Percentiles rank a stretch among this genome's conserved stretches.
Conservation (phyloP, 2,113 vertebrate species). For the Serinus canaria region DNA sequence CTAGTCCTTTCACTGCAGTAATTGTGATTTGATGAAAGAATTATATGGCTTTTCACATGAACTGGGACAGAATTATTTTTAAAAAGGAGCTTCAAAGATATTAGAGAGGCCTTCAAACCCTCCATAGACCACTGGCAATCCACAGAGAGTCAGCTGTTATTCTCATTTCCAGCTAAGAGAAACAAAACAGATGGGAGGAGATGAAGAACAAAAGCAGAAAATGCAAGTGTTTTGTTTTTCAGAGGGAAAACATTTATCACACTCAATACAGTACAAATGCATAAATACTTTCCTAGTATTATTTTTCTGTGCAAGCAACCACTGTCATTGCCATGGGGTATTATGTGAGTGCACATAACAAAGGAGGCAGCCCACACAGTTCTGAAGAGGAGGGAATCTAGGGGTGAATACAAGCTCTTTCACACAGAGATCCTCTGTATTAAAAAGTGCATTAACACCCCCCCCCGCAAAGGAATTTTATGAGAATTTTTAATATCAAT, state of each 20-base stretch:
- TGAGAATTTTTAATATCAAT: conserved; percentile 17
- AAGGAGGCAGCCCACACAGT: background rate
- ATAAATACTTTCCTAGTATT: conserved; percentile 53
- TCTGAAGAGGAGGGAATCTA: background rate
- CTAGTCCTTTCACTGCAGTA: background rate
- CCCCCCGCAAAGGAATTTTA: background rate
- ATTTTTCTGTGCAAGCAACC: conserved; percentile 42
- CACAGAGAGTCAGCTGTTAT: conserved; percentile 33
- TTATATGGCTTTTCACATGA: conserved; percentile 25
- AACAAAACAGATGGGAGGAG: conserved; percentile 48
- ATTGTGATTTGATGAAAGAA: conserved; percentile 43
- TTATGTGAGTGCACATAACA: background rate
- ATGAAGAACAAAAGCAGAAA: conserved; percentile 52
- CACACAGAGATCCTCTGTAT: background rate
- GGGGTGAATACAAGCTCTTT: background rate
- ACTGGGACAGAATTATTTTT: conserved; percentile 4
- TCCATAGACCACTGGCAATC: conserved; percentile 23
- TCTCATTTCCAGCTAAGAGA: conserved; percentile 48
- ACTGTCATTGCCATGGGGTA: conserved; percentile 17
- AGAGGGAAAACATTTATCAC: conserved; percentile 47
- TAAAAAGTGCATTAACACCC: background rate
- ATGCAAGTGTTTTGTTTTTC: conserved; percentile 55
- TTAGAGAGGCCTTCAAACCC: conserved; percentile 11
- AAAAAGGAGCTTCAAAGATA: conserved; percentile 20
- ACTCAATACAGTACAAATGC: conserved; percentile 25